Conservation (phyloP, 2,797 vertebrate genomes). For the Hippocampus kuda region DNA sequence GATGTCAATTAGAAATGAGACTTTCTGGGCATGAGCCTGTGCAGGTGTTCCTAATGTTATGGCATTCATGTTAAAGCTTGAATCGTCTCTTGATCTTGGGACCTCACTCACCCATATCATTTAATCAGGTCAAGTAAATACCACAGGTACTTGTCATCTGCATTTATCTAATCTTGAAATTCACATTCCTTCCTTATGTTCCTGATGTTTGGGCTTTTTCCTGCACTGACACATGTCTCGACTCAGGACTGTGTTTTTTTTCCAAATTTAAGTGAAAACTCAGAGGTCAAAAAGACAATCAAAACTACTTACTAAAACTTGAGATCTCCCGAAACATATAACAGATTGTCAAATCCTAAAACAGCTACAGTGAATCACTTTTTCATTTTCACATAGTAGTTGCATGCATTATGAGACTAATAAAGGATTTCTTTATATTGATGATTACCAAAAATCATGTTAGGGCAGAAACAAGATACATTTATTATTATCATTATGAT, state of each 20-base stretch:
- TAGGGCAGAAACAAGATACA: too few relatives aligned
- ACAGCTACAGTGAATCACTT: slow-evolving; percentile 20
- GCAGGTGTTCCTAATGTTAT: slow-evolving; percentile 1
- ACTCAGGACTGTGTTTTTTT: slow-evolving; percentile 27
- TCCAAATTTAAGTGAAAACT: slow-evolving; percentile 6
- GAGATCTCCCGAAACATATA: slow-evolving; percentile 13
- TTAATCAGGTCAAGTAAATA: slow-evolving; percentile 4
- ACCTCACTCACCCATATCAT: neutral
- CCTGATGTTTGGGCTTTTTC: slow-evolving; percentile 33
- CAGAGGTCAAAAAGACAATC: slow-evolving; percentile 27
- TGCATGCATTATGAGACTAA: neutral
- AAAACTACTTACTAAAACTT: slow-evolving; percentile 28
- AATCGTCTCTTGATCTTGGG: slow-evolving; percentile 4
- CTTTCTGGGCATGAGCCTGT: neutral
- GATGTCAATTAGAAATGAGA: neutral
- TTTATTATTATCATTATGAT: too few relatives aligned
- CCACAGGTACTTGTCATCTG: slow-evolving; percentile 3
- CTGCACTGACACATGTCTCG: slow-evolving; percentile 33
- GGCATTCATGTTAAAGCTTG: neutral
- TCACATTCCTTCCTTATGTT: slow-evolving; percentile 7
- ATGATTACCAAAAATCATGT: neutral
- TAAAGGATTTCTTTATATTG: neutral
- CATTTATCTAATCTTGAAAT: neutral
- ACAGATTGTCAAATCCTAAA: slow-evolving; percentile 24
- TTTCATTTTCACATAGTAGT: slow-evolving; percentile 21